Percentiles rank a stretch among this genome's conserved stretches.
Evolutionary conservation across 2,797 vertebrate genomes (phyloP).

Genomic region (Ambastaia sidthimunki): DNA sequence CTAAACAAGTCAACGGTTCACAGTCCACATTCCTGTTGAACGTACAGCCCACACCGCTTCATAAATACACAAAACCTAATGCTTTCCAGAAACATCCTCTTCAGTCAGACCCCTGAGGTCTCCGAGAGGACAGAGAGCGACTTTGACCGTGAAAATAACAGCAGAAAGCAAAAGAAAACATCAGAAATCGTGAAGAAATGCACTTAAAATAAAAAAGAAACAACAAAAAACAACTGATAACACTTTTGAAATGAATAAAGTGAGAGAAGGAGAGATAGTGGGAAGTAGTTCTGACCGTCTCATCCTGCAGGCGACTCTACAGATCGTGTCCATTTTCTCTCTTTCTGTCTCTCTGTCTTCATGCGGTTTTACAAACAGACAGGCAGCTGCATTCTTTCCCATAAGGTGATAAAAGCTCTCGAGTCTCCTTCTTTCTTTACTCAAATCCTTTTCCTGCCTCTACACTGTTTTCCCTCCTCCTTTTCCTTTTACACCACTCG

Average conservation of each 20-base stretch:
- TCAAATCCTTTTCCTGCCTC: slow-evolving; percentile 55
- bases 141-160: slow-evolving; percentile 4
- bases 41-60: neutral
- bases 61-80: slow-evolving; percentile 33
- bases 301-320: slow-evolving; percentile 35
- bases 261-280: slow-evolving; percentile 1
- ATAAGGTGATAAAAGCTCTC: slow-evolving; percentile 71
- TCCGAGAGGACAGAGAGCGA: slow-evolving; percentile 2
- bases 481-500: slow-evolving; percentile 46
- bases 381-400: slow-evolving; percentile 74
- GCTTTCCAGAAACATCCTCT: slow-evolving; percentile 48
- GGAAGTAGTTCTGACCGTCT: slow-evolving; percentile 51
- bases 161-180: slow-evolving; percentile 2
- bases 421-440: slow-evolving; percentile 57
- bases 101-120: slow-evolving; percentile 23
- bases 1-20: slow-evolving; percentile 1
- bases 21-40: no score
- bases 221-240: neutral
- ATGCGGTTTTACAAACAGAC: slow-evolving; percentile 69
- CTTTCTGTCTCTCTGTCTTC: slow-evolving; percentile 52
- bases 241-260: neutral
- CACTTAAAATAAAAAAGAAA: neutral
- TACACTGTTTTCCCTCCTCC: slow-evolving; percentile 56
- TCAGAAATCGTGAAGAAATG: neutral
- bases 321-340: slow-evolving; percentile 47